Evolutionary conservation across 2,888 invertebrate species (phyloP).

Genomic region (Sesia apiformis): DNA sequence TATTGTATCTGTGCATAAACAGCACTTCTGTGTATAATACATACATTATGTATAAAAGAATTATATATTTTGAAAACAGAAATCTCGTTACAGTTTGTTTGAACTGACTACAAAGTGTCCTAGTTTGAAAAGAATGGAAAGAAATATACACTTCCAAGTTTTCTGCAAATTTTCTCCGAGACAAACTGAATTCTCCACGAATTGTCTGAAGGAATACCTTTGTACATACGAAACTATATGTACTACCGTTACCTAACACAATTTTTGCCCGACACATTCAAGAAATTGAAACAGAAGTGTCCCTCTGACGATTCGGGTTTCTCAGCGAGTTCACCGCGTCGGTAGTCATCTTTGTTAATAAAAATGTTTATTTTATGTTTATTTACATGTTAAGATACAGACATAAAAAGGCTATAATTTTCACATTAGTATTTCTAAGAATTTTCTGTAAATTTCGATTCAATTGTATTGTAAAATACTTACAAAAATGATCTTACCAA

Average conservation of each 20-base stretch:
- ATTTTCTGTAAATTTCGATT: no score
- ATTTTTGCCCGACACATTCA: constrained; percentile 47
- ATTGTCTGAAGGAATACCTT: constrained; percentile 9
- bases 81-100: constrained; percentile 1
- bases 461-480: no score
- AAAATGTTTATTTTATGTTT: no score
- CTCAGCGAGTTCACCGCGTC: not conserved
- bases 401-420: no score
- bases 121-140: not conserved
- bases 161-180: constrained; percentile 16
- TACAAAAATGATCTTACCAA: no score
- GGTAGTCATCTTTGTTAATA: no score
- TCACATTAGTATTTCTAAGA: no score
- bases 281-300: constrained; percentile 63
- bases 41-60: no score
- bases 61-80: not conserved
- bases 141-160: constrained; percentile 6
- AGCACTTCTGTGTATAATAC: no score
- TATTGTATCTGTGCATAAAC: no score
- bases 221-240: constrained; percentile 2
- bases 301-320: constrained; percentile 28
- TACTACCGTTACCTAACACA: constrained; percentile 35
- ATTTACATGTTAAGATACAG: no score
- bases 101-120: constrained; percentile 8
- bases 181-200: constrained; percentile 13